phyloP scores from a whole-genome alignment of 2,797 vertebrate species.

The Pseudochaenichthys georgianus region DNA sequence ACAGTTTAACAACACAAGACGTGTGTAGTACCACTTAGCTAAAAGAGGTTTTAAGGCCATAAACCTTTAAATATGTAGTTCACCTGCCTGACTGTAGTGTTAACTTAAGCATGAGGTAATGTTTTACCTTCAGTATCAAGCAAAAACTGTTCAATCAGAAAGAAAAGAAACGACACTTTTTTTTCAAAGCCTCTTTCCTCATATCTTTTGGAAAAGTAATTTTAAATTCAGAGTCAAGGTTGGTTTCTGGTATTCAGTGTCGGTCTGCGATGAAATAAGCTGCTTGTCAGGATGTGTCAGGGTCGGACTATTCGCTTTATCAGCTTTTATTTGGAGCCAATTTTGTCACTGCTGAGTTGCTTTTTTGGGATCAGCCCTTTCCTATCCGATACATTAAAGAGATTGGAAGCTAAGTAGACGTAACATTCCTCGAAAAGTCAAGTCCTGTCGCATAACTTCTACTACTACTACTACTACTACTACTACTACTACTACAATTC shows the following conservation, averaged over 20 bases:
- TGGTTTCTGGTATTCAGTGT: neutral
- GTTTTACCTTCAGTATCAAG: neutral
- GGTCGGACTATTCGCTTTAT: slow-evolving; percentile 60
- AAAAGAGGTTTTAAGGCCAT: neutral
- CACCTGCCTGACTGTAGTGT: neutral
- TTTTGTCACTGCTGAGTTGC: slow-evolving; percentile 40
- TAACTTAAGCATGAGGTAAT: too few species aligned
- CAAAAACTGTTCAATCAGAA: neutral
- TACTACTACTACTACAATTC: neutral
- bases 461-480: too few species aligned
- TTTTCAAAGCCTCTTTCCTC: neutral
- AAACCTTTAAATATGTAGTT: neutral
- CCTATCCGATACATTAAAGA: slow-evolving; percentile 32
- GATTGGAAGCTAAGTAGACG: slow-evolving; percentile 10
- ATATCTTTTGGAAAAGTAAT: neutral
- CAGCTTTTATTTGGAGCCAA: slow-evolving; percentile 57
- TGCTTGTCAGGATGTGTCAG: slow-evolving; percentile 52
- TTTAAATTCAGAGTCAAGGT: neutral
- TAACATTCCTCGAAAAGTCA: slow-evolving; percentile 38
- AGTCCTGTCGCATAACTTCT: neutral
- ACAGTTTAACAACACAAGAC: slow-evolving; percentile 55
- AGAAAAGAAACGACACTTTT: neutral
- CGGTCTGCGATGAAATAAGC: slow-evolving; percentile 24
- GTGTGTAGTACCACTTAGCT: neutral
- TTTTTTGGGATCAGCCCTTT: slow-evolving; percentile 51